Conservation (phyloP, 2,113 vertebrate species). For the Chloropsis cyanopogon region DNA sequence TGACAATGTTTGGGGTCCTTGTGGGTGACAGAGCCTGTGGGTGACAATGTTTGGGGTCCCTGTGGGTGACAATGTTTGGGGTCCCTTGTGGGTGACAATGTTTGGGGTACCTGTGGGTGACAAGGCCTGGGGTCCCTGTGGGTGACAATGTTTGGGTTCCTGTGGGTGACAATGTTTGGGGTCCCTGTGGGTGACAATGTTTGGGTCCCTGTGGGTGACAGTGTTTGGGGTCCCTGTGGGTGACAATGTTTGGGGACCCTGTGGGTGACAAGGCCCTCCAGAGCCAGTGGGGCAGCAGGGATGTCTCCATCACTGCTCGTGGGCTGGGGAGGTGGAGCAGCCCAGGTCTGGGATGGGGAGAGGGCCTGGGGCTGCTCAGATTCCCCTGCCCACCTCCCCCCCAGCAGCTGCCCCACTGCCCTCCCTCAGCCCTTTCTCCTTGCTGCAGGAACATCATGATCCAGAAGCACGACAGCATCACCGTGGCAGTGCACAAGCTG, state of each 20-base stretch:
- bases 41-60: rapidly evolving
- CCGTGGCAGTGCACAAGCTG: constrained; percentile 93
- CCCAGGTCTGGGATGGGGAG: rapidly evolving
- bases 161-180: rapidly evolving
- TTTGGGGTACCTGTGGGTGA: no score
- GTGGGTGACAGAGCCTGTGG: not conserved
- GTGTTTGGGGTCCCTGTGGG: not conserved
- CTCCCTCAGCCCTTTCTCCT: not conserved
- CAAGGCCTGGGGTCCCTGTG: rapidly evolving
- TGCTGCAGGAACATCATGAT: constrained; percentile 88
- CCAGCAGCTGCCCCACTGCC: not conserved
- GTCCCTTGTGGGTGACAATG: no score
- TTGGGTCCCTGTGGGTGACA: not conserved
- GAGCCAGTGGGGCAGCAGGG: not conserved
- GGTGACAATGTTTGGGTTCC: not conserved
- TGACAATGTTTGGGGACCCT: no score
- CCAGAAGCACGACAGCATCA: constrained; percentile 90
- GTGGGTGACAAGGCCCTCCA: rapidly evolving
- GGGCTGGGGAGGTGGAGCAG: rapidly evolving
- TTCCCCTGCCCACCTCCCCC: not conserved
- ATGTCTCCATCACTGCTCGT: rapidly evolving
- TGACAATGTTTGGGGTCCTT: no score
- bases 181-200: not conserved
- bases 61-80: rapidly evolving
- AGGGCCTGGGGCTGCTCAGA: not conserved